phyloP scores from a whole-genome alignment of 2,888 invertebrate species.

The Lutraria lutraria region DNA sequence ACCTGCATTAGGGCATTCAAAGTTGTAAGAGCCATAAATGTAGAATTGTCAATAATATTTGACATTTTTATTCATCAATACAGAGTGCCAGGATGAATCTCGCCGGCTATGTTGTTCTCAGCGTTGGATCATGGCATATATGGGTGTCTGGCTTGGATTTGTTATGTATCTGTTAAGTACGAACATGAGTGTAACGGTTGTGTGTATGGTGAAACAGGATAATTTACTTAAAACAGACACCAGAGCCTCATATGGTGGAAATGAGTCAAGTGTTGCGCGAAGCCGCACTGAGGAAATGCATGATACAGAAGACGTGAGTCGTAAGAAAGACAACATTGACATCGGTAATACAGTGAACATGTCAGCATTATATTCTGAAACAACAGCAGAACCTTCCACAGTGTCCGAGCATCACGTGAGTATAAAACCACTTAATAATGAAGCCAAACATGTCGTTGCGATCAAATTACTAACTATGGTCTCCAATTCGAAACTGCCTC shows the following conservation, averaged over 20 bases:
- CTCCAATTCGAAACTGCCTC: neutral
- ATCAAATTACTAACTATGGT: too few relatives aligned
- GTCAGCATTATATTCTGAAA: neutral
- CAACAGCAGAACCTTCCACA: neutral
- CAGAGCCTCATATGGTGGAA: neutral
- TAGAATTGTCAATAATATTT: neutral
- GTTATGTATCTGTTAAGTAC: neutral
- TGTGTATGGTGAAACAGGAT: neutral
- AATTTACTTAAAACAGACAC: neutral
- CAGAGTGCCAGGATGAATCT: neutral
- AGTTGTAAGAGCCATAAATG: neutral
- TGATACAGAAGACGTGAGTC: neutral
- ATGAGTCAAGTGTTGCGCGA: neutral
- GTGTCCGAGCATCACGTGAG: neutral
- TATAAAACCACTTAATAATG: too few relatives aligned
- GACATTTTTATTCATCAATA: neutral
- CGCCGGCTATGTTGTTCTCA: neutral
- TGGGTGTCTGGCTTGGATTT: neutral
- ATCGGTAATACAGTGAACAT: neutral
- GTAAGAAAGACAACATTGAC: neutral
- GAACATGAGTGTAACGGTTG: slow-evolving; percentile 8
- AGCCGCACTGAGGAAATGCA: neutral
- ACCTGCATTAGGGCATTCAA: too few relatives aligned
- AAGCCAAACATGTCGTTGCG: too few relatives aligned
- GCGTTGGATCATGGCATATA: neutral